phyloP scores from a whole-genome alignment of 1,140 invertebrate species.

The Oedothorax gibbosus region DNA sequence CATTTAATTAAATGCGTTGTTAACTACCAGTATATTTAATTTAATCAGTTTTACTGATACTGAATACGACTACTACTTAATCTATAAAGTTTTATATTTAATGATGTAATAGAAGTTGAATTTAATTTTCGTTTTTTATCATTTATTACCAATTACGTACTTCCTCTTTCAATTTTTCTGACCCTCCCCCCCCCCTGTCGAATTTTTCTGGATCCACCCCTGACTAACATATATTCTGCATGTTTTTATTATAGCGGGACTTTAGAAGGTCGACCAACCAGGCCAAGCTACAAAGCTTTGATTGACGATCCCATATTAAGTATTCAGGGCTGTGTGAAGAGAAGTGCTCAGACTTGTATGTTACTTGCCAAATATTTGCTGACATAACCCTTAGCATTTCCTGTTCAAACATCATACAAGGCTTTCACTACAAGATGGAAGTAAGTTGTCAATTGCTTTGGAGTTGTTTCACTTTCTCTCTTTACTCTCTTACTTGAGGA shows the following conservation, averaged over 20 bases:
- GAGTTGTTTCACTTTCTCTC: no score
- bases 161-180: no score
- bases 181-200: no score
- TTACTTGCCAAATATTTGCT: slow-evolving; percentile 88
- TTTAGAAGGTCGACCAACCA: slow-evolving; percentile 88
- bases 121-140: no score
- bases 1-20: no score
- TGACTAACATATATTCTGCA: neutral
- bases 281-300: slow-evolving; percentile 89
- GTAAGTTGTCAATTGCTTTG: slow-evolving; percentile 72
- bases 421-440: slow-evolving; percentile 92
- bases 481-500: no score
- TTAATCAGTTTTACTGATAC: no score
- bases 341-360: slow-evolving; percentile 86
- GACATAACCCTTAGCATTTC: slow-evolving; percentile 86
- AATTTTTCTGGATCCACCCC: no score
- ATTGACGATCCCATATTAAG: slow-evolving; percentile 87
- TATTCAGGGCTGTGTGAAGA: slow-evolving; percentile 88
- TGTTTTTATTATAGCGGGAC: slow-evolving; percentile 79
- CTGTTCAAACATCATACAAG: slow-evolving; percentile 93
- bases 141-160: no score
- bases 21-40: no score
- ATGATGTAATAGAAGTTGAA: no score
- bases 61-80: neutral
- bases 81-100: neutral